A percentile compares a stretch with the other conserved stretches of the same genome.
Evolutionary conservation across 2,888 invertebrate species (phyloP).

Genomic region (Rutpela maculata): DNA sequence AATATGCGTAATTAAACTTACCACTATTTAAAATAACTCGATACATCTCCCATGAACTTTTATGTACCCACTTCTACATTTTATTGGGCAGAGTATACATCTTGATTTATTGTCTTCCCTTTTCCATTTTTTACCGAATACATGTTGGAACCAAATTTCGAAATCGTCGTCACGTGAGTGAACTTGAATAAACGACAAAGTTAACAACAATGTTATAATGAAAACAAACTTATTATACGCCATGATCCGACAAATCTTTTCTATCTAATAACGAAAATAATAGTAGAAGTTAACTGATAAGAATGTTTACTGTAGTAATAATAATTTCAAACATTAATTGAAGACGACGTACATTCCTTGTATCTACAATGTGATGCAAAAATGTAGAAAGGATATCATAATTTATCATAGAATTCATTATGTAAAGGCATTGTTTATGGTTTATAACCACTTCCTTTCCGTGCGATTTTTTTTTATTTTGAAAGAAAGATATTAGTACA

Average conservation of each 20-base stretch:
- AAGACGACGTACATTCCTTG: constrained; percentile 1
- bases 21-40: constrained; percentile 8
- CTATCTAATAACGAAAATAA: not conserved
- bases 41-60: constrained; percentile 29
- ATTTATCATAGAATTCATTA: no score
- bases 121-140: constrained; percentile 23
- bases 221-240: constrained; percentile 12
- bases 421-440: no score
- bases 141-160: constrained; percentile 28
- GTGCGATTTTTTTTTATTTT: no score
- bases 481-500: no score
- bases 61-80: constrained; percentile 11
- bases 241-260: constrained; percentile 18
- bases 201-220: constrained; percentile 1
- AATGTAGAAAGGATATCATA: not conserved
- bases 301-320: constrained; percentile 20
- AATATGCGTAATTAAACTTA: not conserved
- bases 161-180: constrained; percentile 8
- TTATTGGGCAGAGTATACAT: constrained; percentile 15
- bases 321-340: not conserved
- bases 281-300: constrained; percentile 18
- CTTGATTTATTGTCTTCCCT: not conserved
- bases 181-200: not conserved
- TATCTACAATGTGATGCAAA: not conserved
- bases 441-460: no score